These are phyloP conservation scores for Geotrupes spiniger DNA, from an alignment of 2,888 invertebrate species.

Conservation along the genomic window DNA sequence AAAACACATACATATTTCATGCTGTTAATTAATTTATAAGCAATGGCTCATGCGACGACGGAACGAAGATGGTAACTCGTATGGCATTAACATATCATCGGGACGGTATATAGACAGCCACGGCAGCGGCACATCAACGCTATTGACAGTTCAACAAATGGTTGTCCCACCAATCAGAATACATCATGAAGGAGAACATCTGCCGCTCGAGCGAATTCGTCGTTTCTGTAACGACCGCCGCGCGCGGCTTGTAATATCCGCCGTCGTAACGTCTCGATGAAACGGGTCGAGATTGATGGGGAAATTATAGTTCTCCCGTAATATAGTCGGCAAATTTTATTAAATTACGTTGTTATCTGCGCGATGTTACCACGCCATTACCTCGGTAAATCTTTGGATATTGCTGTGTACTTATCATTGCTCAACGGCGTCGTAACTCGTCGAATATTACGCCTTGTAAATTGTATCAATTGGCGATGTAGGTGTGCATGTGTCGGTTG, in stretches of 20 bases:
- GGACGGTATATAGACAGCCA: not conserved
- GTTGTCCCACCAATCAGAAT: conserved; percentile 44
- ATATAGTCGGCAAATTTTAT: conserved; percentile 6
- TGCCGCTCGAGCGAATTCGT: conserved; percentile 23
- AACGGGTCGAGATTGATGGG: conserved; percentile 7
- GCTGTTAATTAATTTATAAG: too few species aligned
- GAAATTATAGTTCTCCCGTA: conserved; percentile 4
- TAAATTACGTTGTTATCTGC: conserved; percentile 6
- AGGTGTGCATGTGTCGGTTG: too few species aligned
- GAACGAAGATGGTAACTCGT: not conserved
- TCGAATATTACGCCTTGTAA: too few species aligned
- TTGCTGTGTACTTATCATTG: not conserved
- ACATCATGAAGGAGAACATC: conserved; percentile 37
- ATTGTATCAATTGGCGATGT: too few species aligned
- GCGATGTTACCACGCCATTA: conserved; percentile 1
- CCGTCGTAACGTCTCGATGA: conserved; percentile 2
- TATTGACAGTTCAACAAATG: conserved; percentile 46
- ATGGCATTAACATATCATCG: conserved; percentile 3
- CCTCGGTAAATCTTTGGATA: not conserved
- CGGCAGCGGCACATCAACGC: conserved; percentile 30
- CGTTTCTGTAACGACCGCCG: conserved; percentile 3
- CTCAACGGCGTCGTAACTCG: too few species aligned
- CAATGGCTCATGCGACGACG: too few species aligned
- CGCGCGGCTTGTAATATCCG: not conserved
- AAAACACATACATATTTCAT: too few species aligned